Base-by-base conservation (phyloP, 2,888 invertebrate genomes). In the Acrobasis consociella region DNA sequence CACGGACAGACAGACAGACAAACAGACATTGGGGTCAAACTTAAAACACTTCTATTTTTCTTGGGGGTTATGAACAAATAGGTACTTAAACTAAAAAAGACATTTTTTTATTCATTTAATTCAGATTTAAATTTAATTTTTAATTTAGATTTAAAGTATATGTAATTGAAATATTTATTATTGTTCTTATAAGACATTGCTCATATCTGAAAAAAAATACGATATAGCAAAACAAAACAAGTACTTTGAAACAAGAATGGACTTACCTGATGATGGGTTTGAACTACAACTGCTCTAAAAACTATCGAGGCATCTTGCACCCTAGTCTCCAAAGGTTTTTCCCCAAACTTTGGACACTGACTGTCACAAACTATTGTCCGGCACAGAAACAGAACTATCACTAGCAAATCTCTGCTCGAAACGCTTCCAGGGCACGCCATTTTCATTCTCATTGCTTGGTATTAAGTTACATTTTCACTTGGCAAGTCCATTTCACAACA, bases 301-400 rank as follows among this genome's bases (percentile, higher is more conserved):
- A 94, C 93, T 80, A 94, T 90, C 49, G 92, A 87, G 67, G 93
- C 91, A 66, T 91, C 90, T 77, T 93, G 87, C 64, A 93, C 90
- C 71, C 93, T 77, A 51, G 93, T 93, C 82, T 93, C 93, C 16
- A 93, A 82, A 49, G 92, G 89, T 66, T 86, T 88, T 72, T 91
- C 91, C n/a, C 91, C 92, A 52, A 84, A 90, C 85, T 91, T 92
- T 31, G 92, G 92, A 78, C 92, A 92, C 78, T 84, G 89, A 71
- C 90, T 88, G 83, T 91, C 92, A 85, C 92, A 91, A 80, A 91
- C 89, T 81, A 91, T 88, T 71, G 89, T 88, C 78, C 85, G 84
- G 71, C 91, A 89, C 81, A 89, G 76, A 66, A 89, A 83, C 74
- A 91, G 75, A 75, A 86, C 80, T 64, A 87, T 78, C 75, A 90